Base-by-base conservation (phyloP, 2,113 vertebrate species). In the Petrocephalus microphthalmus region DNA sequence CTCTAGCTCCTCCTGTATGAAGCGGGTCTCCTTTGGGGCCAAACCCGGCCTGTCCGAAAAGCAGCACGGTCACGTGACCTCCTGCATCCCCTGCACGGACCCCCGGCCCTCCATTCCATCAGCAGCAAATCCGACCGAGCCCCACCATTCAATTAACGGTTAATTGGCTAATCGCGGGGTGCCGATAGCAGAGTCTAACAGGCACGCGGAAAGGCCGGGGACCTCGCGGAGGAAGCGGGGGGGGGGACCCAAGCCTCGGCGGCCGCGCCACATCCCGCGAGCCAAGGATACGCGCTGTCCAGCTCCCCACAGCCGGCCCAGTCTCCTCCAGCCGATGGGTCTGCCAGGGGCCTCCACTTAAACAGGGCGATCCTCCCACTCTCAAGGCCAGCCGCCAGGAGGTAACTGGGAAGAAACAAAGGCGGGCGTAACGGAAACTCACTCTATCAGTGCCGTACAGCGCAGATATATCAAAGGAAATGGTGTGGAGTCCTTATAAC, bases 361-460 rank as follows among this genome's bases (percentile, higher is more conserved):
- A 96, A 97, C 89, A 99, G 92, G 37, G 92, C 82, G 90, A 99
- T 97, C 90, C 93, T 96, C 82, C 98, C 98, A 42, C 91, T 93
- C 86, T 99, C 98, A 92, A 99, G 94, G 56, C 98, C 98, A 88
- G 97, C 91, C 10, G 97, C 97, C 87, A 99, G 49, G 89, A 99
- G 90, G 15, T 97, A 99, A 56, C 98, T 98, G 89, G 13, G 7
- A 33, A 37, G 6, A 87, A 15, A 83, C 45, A 88, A 25, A 78
- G 0, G 17, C 17, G 33, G 71, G 5, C 71, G 37, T 78, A 42
- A 78, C 71, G 42, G 71, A 19, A 33, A 42, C 4, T 42, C 71
- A 37, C 15, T 78, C 71, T 74, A 78, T 42, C 42, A 37, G 33
- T 78, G 33, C 33, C 29, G 42, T n/a, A 78, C 71, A 78, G 29